Conservation (phyloP, 1,140 invertebrate genomes). For the Drosophila ambigua region DNA sequence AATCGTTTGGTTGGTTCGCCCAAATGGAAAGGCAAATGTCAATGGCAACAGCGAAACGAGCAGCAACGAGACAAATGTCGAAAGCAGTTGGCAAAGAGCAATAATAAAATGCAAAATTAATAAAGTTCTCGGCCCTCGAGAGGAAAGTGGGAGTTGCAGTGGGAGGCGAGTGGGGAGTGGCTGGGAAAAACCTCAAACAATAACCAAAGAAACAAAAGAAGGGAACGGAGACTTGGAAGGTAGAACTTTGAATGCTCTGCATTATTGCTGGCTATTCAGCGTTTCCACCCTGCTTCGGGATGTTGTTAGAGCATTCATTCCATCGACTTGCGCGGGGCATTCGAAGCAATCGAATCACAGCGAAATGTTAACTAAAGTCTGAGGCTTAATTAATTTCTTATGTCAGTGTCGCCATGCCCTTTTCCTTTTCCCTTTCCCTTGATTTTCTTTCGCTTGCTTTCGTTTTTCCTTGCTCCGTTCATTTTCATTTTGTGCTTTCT, state of each 20-base stretch:
- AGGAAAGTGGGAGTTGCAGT: too few species aligned
- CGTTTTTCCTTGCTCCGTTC: background rate
- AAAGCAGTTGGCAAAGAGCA: slow-evolving; percentile 6
- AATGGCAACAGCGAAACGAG: background rate
- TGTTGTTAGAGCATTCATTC: too few species aligned
- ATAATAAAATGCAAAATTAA: slow-evolving; percentile 50
- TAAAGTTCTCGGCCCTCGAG: slow-evolving; percentile 25
- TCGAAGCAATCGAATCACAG: background rate
- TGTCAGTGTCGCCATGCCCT: slow-evolving; percentile 29
- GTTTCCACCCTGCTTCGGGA: too few species aligned
- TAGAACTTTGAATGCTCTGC: slow-evolving; percentile 11
- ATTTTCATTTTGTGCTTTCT: background rate
- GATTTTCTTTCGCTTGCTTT: slow-evolving; percentile 1
- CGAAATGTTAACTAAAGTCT: slow-evolving; percentile 12
- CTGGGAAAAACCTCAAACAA: slow-evolving; percentile 1
- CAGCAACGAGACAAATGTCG: background rate
- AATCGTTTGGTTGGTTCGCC: background rate
- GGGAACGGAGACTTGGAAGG: background rate
- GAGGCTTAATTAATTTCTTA: slow-evolving; percentile 70
- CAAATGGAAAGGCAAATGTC: slow-evolving; percentile 9
- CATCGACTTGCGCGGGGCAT: too few species aligned
- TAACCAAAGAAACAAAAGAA: background rate
- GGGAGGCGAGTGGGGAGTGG: too few species aligned
- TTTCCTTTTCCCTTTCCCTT: slow-evolving; percentile 4
- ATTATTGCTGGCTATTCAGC: too few species aligned